These are phyloP conservation scores for Chelonia mydas DNA, from an alignment of 2,797 vertebrate species.

Conservation along the genomic window DNA sequence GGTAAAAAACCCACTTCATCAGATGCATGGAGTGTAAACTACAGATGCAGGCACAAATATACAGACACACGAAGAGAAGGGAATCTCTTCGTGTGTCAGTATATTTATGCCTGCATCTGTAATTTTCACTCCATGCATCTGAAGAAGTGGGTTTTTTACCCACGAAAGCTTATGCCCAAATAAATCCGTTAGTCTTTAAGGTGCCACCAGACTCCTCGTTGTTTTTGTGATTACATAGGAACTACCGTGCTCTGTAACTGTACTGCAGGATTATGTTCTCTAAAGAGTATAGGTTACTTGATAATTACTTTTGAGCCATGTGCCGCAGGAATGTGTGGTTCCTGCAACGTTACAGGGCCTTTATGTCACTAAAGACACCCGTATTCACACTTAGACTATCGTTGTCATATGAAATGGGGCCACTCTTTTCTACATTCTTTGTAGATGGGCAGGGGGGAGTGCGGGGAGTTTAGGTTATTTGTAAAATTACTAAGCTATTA, in stretches of 20 bases:
- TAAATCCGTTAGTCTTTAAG: no score
- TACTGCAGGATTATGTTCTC: accelerated
- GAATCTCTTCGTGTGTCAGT: no score
- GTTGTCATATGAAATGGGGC: neutral
- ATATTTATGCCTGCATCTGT: no score
- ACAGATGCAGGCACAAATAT: no score
- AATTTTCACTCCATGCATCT: no score
- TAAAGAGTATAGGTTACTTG: neutral
- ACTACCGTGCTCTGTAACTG: accelerated
- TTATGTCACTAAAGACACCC: neutral
- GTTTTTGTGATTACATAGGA: neutral
- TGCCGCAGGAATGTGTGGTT: neutral
- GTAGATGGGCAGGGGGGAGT: neutral
- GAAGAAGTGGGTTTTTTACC: no score
- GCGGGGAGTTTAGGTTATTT: neutral
- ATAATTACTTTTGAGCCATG: neutral
- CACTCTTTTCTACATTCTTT: accelerated
- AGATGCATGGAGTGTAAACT: no score
- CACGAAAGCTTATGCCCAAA: no score
- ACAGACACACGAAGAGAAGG: no score
- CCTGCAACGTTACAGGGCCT: neutral
- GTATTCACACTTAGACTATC: neutral
- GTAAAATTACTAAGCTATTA: neutral
- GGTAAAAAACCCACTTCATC: no score
- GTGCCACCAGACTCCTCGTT: no score